phyloP scores from a whole-genome alignment of 1,140 invertebrate genomes.

The Battus philenor region DNA sequence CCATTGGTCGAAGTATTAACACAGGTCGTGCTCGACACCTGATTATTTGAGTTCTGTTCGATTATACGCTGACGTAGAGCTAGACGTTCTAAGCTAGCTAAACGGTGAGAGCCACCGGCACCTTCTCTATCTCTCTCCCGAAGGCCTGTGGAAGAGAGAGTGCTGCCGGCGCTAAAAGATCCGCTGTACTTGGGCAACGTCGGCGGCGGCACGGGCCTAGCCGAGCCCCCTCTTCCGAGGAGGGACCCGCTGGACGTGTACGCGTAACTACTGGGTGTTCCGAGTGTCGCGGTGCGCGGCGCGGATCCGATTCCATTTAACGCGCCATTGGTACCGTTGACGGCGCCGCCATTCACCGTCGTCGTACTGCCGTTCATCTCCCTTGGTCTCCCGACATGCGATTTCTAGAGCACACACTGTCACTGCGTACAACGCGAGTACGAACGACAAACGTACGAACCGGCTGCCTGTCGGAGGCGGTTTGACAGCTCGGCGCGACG shows the following conservation, averaged over 20 bases:
- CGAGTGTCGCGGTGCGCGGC: slow-evolving; percentile 61
- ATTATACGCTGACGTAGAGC: slow-evolving; percentile 83
- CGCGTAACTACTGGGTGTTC: slow-evolving; percentile 66
- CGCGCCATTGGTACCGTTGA: slow-evolving; percentile 60
- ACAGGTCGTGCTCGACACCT: slow-evolving; percentile 36
- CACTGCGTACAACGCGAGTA: slow-evolving; percentile 52
- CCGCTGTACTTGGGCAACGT: slow-evolving; percentile 80
- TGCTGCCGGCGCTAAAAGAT: slow-evolving; percentile 68
- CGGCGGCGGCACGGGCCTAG: slow-evolving; percentile 79
- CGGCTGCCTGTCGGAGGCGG: slow-evolving; percentile 65
- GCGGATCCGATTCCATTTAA: slow-evolving; percentile 61
- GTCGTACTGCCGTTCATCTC: slow-evolving; percentile 72
- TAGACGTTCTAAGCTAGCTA: slow-evolving; percentile 83
- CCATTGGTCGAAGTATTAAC: slow-evolving; percentile 36
- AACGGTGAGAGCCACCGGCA: slow-evolving; percentile 78
- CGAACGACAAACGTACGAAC: slow-evolving; percentile 59
- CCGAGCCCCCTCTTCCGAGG: slow-evolving; percentile 59
- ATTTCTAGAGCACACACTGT: slow-evolving; percentile 59
- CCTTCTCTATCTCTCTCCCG: slow-evolving; percentile 70
- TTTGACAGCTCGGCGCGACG: slow-evolving; percentile 68
- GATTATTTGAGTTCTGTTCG: slow-evolving; percentile 75
- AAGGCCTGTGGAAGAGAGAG: slow-evolving; percentile 56
- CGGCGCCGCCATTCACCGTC: slow-evolving; percentile 63
- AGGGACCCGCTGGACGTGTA: slow-evolving; percentile 67
- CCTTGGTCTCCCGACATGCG: slow-evolving; percentile 56